Evolutionary conservation across 2,888 invertebrate species (phyloP), one percentile per base, ranked within the genome.

Genomic region (Netelia melanura): DNA sequence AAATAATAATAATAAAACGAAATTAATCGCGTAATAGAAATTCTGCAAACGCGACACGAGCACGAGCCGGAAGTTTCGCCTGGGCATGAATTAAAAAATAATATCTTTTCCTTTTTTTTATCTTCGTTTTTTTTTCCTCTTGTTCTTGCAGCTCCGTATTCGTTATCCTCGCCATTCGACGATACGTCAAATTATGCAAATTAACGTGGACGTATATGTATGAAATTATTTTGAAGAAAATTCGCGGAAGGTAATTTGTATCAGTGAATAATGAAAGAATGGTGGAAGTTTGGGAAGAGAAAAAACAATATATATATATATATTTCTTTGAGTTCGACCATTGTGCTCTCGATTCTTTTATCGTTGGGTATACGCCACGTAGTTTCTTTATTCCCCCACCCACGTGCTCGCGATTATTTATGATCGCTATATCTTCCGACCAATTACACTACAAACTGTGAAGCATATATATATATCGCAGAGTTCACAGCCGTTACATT

Each of bases 291-390:
- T 30, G 30, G 30, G 30, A 30, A 30, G 30, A 30, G 17, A 17
- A 30, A 30, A 30, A 30, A 30, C 5, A 30, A 30, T 30, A 5
- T 30, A 5, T 30, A 30, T 30, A 30, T 30, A 58, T 58, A 23
- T 17, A 17, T 17, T 58, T 21, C 58, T 5, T 58, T 21, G 2
- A 3, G 58, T 58, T 9, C 58, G 58, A 64, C 62, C 56, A 72
- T 72, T 72, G 72, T 80, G 65, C 58, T 80, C 79, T 70, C 48
- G 52, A 54, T 78, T 78, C 62, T 71, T 54, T 64, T 21, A 65
- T 58, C 30, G 56, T 80, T 56, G 43, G n/a, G 43, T 54, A 25
- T 43, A 58, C 58, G 58, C 17, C 17, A 21, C 58, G 58, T 25
- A 14, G 56, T 43, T 38, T 23, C 62, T 62, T 78, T 10, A n/a